Conservation (phyloP, 1,140 invertebrate genomes). For the Pararge aegeria region DNA sequence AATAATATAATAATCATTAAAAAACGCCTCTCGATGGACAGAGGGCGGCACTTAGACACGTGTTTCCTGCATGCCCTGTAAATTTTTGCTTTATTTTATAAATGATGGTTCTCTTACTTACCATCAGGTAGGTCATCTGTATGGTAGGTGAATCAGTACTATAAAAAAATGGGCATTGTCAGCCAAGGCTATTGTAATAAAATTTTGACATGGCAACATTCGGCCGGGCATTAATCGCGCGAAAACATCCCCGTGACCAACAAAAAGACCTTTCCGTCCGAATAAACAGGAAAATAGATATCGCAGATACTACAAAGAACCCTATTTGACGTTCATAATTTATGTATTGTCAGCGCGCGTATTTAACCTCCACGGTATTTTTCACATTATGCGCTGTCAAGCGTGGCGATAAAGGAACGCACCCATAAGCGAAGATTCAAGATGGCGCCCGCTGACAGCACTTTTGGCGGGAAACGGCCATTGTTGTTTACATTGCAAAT, state of each 20-base stretch:
- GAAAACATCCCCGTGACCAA: conserved; percentile 20
- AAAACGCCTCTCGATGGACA: too few relatives aligned
- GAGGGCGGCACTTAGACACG: too few relatives aligned
- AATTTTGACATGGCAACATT: conserved; percentile 21
- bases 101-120: too few relatives aligned
- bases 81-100: too few relatives aligned
- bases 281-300: conserved; percentile 69
- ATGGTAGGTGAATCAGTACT: too few relatives aligned
- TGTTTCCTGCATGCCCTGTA: too few relatives aligned
- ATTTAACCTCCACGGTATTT: conserved; percentile 68
- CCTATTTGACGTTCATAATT: conserved; percentile 63
- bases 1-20: too few relatives aligned
- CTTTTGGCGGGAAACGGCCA: conserved; percentile 48
- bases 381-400: conserved; percentile 69
- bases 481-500: neutral
- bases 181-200: neutral
- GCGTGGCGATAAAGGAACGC: conserved; percentile 61
- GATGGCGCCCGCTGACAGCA: conserved; percentile 57
- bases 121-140: too few relatives aligned
- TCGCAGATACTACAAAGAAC: conserved; percentile 41
- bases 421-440: conserved; percentile 38
- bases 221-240: conserved; percentile 22
- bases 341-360: conserved; percentile 67
- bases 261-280: conserved; percentile 55
- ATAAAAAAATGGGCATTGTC: neutral